Percentiles rank a stretch among this genome's conserved stretches.
These are phyloP conservation scores for Vombatus ursinus DNA, from an alignment of 2,113 vertebrate genomes.

Conservation along the genomic window DNA sequence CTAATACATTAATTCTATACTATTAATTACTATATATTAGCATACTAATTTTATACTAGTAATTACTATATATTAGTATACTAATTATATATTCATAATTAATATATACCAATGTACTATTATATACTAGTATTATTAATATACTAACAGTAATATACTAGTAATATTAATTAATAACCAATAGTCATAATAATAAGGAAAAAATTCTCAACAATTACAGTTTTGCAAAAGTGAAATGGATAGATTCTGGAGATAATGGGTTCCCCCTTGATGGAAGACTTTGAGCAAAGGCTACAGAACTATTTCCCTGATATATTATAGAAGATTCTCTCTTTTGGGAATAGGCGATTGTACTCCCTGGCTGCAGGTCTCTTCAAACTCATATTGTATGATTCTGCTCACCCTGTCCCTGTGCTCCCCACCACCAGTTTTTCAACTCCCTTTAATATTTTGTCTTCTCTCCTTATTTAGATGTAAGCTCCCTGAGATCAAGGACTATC, in stretches of 20 bases:
- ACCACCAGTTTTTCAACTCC: background rate
- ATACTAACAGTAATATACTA: background rate
- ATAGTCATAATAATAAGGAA: background rate
- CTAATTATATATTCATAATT: too few species aligned
- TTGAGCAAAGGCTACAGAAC: too few species aligned
- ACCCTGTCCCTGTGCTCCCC: too few species aligned
- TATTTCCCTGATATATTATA: too few species aligned
- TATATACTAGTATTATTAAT: background rate
- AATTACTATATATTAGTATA: background rate
- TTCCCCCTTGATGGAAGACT: background rate
- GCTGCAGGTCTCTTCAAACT: too few species aligned
- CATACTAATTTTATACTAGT: too few species aligned
- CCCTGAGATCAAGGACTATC: background rate
- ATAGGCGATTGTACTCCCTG: too few species aligned
- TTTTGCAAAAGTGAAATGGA: background rate
- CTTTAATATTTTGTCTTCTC: background rate
- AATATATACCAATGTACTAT: too few species aligned
- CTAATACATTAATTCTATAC: too few species aligned
- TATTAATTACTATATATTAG: too few species aligned
- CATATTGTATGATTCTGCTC: too few species aligned
- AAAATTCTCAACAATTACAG: background rate
- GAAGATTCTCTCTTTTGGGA: background rate
- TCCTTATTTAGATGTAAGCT: background rate
- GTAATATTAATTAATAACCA: background rate
- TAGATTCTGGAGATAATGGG: background rate